phyloP scores from a whole-genome alignment of 2,113 vertebrate species.

The Paraplagusia blochii region DNA sequence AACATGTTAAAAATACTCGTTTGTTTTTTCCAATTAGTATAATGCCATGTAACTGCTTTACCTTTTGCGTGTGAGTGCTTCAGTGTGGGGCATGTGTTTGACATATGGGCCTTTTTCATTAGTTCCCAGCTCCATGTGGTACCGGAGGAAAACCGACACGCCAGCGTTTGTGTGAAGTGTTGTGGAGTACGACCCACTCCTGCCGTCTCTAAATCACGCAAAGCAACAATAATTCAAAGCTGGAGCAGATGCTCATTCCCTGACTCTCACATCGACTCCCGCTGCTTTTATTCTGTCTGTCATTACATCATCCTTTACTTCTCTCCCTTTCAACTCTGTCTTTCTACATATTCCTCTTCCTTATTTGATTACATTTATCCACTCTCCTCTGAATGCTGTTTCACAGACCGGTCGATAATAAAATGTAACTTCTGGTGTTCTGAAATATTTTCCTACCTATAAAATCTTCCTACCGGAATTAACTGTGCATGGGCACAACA shows the following conservation, averaged over 20 bases:
- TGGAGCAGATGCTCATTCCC: constrained; percentile 36
- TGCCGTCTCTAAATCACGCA: constrained; percentile 24
- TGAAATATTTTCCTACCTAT: too few relatives aligned
- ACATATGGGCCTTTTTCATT: constrained; percentile 41
- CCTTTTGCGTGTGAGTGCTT: constrained; percentile 9
- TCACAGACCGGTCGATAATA: too few relatives aligned
- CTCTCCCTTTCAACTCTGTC: not conserved
- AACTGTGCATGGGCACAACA: too few relatives aligned
- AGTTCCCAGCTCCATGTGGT: constrained; percentile 6
- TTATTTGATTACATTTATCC: constrained; percentile 7
- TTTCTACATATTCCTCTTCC: constrained; percentile 2
- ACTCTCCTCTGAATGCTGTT: not conserved
- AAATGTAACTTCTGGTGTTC: too few relatives aligned
- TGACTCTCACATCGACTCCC: not conserved
- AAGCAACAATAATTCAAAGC: constrained; percentile 1
- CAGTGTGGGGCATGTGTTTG: constrained; percentile 19
- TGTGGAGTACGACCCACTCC: not conserved
- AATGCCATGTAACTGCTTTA: too few relatives aligned
- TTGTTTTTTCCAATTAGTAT: too few relatives aligned
- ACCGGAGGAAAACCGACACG: constrained; percentile 9
- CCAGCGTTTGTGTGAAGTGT: constrained; percentile 26
- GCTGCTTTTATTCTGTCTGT: not conserved
- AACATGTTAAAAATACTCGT: not conserved
- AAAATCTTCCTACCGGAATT: too few relatives aligned
- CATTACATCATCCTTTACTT: too few relatives aligned